These are phyloP conservation scores for Drosophila pseudoobscura DNA, from an alignment of 1,140 invertebrate genomes.

Conservation along the genomic window DNA sequence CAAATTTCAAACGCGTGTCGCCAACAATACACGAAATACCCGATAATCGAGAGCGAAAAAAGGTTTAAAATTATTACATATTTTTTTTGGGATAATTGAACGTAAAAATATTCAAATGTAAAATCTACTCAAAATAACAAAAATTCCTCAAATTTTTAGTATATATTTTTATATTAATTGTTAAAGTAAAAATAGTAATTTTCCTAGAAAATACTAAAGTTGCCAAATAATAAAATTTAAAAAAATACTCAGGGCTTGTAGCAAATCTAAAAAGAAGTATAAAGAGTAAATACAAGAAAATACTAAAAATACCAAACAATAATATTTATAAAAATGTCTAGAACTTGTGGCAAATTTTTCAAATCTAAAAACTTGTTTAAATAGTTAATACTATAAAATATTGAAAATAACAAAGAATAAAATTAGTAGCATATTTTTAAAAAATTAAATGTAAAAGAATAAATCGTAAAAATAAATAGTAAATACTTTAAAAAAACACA, in stretches of 20 bases:
- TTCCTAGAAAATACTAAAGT: not conserved
- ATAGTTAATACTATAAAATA: conserved; percentile 1
- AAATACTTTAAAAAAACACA: too few species aligned
- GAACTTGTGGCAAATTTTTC: too few species aligned
- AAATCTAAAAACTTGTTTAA: not conserved
- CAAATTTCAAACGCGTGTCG: conserved; percentile 12
- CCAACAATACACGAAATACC: not conserved
- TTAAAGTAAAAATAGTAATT: too few species aligned
- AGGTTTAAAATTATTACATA: not conserved
- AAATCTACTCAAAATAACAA: too few species aligned
- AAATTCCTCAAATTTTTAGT: too few species aligned
- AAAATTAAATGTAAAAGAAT: too few species aligned
- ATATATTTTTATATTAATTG: too few species aligned
- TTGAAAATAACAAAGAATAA: not conserved
- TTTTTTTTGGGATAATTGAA: not conserved
- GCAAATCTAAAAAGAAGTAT: not conserved
- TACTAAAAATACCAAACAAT: not conserved
- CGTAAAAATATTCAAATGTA: not conserved
- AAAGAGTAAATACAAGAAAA: not conserved
- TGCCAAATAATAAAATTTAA: too few species aligned
- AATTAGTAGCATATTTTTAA: too few species aligned
- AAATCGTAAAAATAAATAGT: too few species aligned
- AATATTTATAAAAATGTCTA: not conserved
- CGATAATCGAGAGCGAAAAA: not conserved
- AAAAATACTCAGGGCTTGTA: not conserved